These are phyloP conservation scores for Andrena cerasifolii DNA, from an alignment of 1,140 invertebrate genomes.

Conservation along the genomic window DNA sequence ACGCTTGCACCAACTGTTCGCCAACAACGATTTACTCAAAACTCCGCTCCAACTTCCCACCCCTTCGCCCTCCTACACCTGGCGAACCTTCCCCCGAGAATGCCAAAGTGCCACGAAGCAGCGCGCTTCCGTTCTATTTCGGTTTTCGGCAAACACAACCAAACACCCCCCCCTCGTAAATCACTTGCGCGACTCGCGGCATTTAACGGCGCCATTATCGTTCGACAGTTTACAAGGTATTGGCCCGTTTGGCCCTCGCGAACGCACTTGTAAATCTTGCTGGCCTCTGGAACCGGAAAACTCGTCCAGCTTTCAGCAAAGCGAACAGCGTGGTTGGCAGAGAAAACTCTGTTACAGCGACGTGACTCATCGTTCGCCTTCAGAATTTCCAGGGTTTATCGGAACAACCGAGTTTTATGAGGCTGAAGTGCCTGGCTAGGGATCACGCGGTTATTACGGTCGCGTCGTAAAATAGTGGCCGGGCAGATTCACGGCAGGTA, in stretches of 20 bases:
- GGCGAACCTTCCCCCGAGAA: too few species aligned
- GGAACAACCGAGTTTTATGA: background rate
- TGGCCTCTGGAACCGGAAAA: background rate
- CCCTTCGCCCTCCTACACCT: too few species aligned
- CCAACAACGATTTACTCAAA: too few species aligned
- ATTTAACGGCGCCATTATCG: background rate
- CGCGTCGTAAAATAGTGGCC: too few species aligned
- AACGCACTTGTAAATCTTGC: background rate
- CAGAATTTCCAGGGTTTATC: background rate
- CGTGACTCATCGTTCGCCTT: background rate
- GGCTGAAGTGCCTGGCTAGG: background rate
- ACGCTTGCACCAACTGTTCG: too few species aligned
- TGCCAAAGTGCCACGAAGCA: too few species aligned
- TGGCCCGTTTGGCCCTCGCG: background rate
- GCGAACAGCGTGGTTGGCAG: background rate
- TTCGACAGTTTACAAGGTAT: background rate
- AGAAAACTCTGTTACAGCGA: background rate
- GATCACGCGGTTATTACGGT: too few species aligned
- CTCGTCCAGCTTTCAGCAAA: background rate
- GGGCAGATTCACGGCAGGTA: too few species aligned
- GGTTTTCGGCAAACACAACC: background rate
- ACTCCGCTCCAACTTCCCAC: too few species aligned
- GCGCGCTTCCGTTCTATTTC: background rate
- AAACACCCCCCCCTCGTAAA: conserved; percentile 14
- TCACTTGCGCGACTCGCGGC: background rate